A percentile compares a stretch with the other conserved stretches of the same genome.
Evolutionary conservation across 53 echinoderm and acorn worm genomes (phyloP).

Genomic region (Echinometra lucunter): DNA sequence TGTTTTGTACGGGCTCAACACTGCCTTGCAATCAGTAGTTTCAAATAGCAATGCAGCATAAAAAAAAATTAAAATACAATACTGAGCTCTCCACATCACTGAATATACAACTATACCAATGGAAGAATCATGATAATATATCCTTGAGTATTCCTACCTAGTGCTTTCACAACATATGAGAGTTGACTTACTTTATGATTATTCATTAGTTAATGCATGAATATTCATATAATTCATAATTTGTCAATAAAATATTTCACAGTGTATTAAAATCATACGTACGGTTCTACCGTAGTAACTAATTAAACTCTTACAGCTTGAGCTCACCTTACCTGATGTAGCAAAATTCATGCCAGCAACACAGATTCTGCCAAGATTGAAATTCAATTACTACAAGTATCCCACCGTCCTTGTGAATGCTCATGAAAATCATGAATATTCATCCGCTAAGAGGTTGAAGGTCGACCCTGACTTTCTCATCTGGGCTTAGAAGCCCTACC

Average conservation of each 20-base stretch:
- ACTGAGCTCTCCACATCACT: not conserved
- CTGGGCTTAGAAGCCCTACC: conserved; percentile 93
- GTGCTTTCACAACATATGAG: not conserved
- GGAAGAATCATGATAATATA: not conserved
- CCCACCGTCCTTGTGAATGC: not conserved
- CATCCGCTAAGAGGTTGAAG: conserved; percentile 93
- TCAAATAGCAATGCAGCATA: not conserved
- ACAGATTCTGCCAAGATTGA: not conserved
- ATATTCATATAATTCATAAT: not conserved
- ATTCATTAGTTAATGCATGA: not conserved
- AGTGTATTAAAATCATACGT: not conserved
- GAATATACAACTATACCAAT: not conserved
- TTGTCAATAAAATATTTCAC: not conserved
- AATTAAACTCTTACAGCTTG: no score
- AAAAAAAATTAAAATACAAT: not conserved
- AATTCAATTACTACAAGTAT: not conserved
- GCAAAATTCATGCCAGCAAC: not conserved
- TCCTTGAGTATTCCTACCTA: not conserved
- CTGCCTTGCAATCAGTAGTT: not conserved
- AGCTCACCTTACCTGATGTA: not conserved
- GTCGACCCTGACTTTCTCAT: conserved; percentile 94
- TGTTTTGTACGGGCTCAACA: no score
- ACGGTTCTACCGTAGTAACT: not conserved
- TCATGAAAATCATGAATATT: conserved; percentile 51
- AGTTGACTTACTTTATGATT: not conserved